Conservation (phyloP, 53 echinoderm and acorn worm genomes). For the Actinopyga echinites region DNA sequence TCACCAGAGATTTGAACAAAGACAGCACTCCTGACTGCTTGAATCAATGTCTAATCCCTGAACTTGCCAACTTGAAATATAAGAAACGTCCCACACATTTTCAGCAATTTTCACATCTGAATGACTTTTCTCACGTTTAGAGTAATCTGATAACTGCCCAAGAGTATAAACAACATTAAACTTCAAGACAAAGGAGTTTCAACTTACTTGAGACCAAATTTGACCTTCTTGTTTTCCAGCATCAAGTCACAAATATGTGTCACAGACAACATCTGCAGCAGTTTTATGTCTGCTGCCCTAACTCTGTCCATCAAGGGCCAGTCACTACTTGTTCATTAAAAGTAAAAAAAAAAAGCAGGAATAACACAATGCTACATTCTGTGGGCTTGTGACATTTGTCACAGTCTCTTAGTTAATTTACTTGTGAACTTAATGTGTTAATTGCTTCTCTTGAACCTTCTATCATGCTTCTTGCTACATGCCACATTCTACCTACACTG, state of each 20-base stretch:
- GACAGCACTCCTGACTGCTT: too few relatives aligned
- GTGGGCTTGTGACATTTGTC: background rate
- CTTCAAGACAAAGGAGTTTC: background rate
- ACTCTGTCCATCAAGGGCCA: constrained; percentile 93
- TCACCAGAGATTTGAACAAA: too few relatives aligned
- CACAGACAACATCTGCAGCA: constrained; percentile 81
- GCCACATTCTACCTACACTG: too few relatives aligned
- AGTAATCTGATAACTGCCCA: too few relatives aligned
- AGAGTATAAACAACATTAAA: background rate
- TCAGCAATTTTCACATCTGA: too few relatives aligned
- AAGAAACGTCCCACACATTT: too few relatives aligned
- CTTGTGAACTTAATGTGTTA: background rate
- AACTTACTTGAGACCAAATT: constrained; percentile 97
- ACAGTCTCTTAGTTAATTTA: background rate
- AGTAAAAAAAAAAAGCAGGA: background rate
- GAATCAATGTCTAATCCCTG: too few relatives aligned
- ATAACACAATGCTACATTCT: background rate
- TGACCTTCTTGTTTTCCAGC: constrained; percentile 98
- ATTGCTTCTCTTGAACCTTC: too few relatives aligned
- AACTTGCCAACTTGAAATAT: too few relatives aligned
- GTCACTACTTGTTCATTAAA: constrained; percentile 50
- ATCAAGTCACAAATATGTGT: constrained; percentile 89
- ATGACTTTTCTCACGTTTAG: background rate
- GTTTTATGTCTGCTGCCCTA: constrained; percentile 91
- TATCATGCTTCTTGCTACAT: too few relatives aligned